These are phyloP conservation scores for Megathymus violae DNA, from an alignment of 1,140 invertebrate genomes.

Conservation along the genomic window DNA sequence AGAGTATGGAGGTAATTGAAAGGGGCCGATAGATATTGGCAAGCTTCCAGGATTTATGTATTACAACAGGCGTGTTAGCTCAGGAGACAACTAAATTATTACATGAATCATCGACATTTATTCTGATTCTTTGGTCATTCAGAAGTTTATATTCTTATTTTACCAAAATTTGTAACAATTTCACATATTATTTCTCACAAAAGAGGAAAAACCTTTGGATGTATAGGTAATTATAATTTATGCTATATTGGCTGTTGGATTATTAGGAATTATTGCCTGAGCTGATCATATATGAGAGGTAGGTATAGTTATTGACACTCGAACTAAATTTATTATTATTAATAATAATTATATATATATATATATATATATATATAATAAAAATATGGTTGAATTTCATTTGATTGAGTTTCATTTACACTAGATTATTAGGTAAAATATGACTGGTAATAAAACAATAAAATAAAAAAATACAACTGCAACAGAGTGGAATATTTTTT, in stretches of 20 bases:
- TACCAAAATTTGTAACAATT: slow-evolving; percentile 87
- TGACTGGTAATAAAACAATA: too few species aligned
- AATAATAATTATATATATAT: slow-evolving; percentile 5
- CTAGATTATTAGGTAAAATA: too few species aligned
- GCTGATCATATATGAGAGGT: slow-evolving; percentile 89
- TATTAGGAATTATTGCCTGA: slow-evolving; percentile 37
- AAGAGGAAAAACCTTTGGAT: slow-evolving; percentile 52
- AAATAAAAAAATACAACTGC: too few species aligned
- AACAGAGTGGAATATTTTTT: too few species aligned
- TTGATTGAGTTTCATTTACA: too few species aligned
- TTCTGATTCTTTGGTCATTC: slow-evolving; percentile 92
- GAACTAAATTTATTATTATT: slow-evolving; percentile 85
- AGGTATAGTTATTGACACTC: slow-evolving; percentile 89
- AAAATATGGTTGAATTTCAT: too few species aligned
- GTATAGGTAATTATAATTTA: slow-evolving; percentile 52
- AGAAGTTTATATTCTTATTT: slow-evolving; percentile 90
- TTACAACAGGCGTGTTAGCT: too few species aligned
- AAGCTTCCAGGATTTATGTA: too few species aligned
- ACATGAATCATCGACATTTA: slow-evolving; percentile 91
- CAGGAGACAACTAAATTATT: too few species aligned
- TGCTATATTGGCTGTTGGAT: slow-evolving; percentile 47
- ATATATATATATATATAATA: too few species aligned
- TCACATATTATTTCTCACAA: slow-evolving; percentile 85
- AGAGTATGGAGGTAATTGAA: too few species aligned
- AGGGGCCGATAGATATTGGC: too few species aligned